Percentiles rank a stretch among this genome's conserved stretches.
phyloP scores from a whole-genome alignment of 2,888 invertebrate genomes.

The Molanna angustata region DNA sequence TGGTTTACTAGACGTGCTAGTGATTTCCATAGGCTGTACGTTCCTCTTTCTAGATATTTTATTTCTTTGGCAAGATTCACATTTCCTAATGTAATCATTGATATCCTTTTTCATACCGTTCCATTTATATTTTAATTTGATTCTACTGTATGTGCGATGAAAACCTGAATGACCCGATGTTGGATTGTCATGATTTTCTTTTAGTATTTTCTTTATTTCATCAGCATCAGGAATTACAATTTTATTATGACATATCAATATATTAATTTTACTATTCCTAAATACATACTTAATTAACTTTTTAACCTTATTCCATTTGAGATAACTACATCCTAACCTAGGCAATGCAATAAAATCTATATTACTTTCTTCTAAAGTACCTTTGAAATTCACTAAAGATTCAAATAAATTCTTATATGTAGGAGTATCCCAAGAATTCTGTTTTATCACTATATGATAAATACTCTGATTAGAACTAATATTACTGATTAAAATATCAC shows the following conservation, averaged over 20 bases:
- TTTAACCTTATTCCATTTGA: slow-evolving; percentile 6
- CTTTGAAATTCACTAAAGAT: slow-evolving; percentile 21
- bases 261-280: not conserved
- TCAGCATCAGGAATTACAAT: not conserved
- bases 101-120: slow-evolving; percentile 23
- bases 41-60: slow-evolving; percentile 34
- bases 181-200: slow-evolving; percentile 3
- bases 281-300: not conserved
- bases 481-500: not conserved
- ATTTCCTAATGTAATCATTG: slow-evolving; percentile 31
- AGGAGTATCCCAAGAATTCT: slow-evolving; percentile 32
- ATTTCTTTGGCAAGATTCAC: slow-evolving; percentile 37
- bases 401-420: slow-evolving; percentile 34
- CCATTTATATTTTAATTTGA: slow-evolving; percentile 24
- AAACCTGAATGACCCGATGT: slow-evolving; percentile 21
- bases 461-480: not conserved
- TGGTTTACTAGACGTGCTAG: slow-evolving; percentile 34
- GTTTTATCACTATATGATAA: slow-evolving; percentile 16
- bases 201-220: not conserved
- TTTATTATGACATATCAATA: slow-evolving; percentile 1
- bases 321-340: not conserved
- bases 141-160: slow-evolving; percentile 20
- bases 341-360: slow-evolving; percentile 24
- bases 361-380: slow-evolving; percentile 20
- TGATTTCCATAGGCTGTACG: slow-evolving; percentile 37